Evolutionary conservation across 2,113 vertebrate genomes (phyloP).

Genomic region (Xenus cinereus): DNA sequence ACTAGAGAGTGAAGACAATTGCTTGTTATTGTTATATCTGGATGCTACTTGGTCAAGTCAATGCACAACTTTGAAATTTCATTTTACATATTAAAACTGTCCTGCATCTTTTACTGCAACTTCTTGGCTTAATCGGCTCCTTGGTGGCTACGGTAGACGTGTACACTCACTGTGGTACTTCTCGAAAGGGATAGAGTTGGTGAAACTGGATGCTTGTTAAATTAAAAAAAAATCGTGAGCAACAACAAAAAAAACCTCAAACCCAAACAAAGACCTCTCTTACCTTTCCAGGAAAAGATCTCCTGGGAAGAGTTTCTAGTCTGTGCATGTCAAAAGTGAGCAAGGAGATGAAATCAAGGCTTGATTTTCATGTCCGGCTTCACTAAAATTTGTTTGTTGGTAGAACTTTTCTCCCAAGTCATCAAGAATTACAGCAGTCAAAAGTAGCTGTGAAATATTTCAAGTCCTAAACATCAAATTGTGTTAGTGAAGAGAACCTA

Average conservation of each 20-base stretch:
- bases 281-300: slow-evolving; percentile 14
- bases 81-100: not conserved
- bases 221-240: not conserved
- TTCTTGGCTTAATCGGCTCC: not conserved
- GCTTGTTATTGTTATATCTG: not conserved
- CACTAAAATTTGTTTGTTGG: not conserved
- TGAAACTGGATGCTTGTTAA: not conserved
- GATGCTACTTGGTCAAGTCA: not conserved
- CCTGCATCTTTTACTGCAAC: not conserved
- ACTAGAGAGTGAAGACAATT: not conserved
- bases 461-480: not conserved
- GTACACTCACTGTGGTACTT: not conserved
- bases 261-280: not conserved
- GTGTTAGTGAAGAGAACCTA: not conserved
- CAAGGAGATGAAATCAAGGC: not conserved
- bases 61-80: not conserved
- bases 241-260: not conserved
- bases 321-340: not conserved
- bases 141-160: not conserved
- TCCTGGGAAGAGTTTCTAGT: not conserved
- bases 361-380: not conserved
- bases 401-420: not conserved
- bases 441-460: not conserved
- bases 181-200: not conserved
- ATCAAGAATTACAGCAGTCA: not conserved